Base-by-base conservation (phyloP, 1,140 invertebrate species). In the Drosophila arawakana region DNA sequence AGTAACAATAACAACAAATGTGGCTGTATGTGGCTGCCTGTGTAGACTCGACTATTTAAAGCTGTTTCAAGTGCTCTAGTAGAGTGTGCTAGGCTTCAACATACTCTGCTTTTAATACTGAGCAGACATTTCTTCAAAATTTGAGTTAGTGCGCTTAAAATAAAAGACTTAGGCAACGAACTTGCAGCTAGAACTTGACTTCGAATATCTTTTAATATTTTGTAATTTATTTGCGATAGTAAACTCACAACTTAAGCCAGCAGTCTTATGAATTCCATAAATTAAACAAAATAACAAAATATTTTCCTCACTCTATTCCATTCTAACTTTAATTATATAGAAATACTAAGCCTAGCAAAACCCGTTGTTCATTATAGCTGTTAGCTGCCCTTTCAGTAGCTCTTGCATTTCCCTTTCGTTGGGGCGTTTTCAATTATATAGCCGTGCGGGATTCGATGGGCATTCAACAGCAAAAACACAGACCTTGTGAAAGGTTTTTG, bases 341-440 rank as follows among this genome's bases (percentile, higher is more conserved):
- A 21, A 1, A 21, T 21, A 2, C 18, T 21, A 21, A 21, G 18
- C 18, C 10, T 43, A 43, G 10, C 1, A 0, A 43, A 43, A 11
- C 11, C 11, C 11, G 10, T 11, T 11, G 10, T 11, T 18, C 13
- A 52, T 30, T 34, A 34, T 4, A 11, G n/a, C 30, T 15, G 2
- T 35, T 3, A 7, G 30, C 11, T 50, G 63, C 13, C 46, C 39
- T 47, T 81, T 73, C 81, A 49, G 79, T 88, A 77, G 81, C 81
- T 63, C 62, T 66, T 41, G 63, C 46, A 66, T 88, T 85, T 88
- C 83, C 83, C 80, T 88, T 85, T 85, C 79, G 66, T 73, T 8
- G 75, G 68, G 82, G 83, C 84, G 80, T 88, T 89, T 83, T 88
- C 83, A 89, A 88, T 88, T 88, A 89, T 88, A 88, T 79, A 41